phyloP scores from a whole-genome alignment of 2,797 vertebrate genomes.

The Coreius guichenoti region DNA sequence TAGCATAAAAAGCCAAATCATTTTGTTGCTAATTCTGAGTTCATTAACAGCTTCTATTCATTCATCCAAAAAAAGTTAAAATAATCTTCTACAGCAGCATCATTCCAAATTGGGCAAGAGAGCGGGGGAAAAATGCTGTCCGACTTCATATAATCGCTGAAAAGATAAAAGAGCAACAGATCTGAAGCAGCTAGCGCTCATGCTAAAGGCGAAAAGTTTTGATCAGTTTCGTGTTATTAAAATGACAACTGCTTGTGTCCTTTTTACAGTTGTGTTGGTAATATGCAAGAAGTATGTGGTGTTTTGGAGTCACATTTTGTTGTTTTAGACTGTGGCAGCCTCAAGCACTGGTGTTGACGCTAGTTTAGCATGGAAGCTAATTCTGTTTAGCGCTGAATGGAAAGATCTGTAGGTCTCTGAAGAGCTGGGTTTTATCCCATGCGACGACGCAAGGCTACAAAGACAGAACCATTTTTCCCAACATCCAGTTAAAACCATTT shows the following conservation, averaged over 20 bases:
- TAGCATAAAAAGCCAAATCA: neutral
- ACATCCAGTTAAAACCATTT: neutral
- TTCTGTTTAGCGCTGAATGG: conserved; percentile 7
- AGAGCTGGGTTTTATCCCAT: neutral
- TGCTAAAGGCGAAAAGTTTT: conserved; percentile 47
- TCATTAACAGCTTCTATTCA: conserved; percentile 5
- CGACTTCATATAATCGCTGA: conserved; percentile 19
- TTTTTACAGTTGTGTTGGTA: conserved; percentile 33
- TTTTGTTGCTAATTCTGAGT: conserved; percentile 8
- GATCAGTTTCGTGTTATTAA: conserved; percentile 45
- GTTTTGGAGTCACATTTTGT: conserved; percentile 22
- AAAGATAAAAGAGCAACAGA: conserved; percentile 45
- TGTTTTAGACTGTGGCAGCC: conserved; percentile 18
- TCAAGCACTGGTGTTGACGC: conserved; percentile 16
- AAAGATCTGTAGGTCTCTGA: conserved; percentile 24
- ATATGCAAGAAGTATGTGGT: conserved; percentile 32
- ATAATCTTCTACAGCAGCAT: conserved; percentile 12
- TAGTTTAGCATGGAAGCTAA: conserved; percentile 27
- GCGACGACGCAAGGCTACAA: neutral
- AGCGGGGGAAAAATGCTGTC: neutral
- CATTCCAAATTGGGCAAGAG: neutral
- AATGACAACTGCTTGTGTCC: conserved; percentile 49
- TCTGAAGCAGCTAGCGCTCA: conserved; percentile 47
- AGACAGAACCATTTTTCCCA: neutral
- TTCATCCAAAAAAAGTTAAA: neutral